phyloP scores from a whole-genome alignment of 2,113 vertebrate genomes.

The Erythrocercus mccallii region DNA sequence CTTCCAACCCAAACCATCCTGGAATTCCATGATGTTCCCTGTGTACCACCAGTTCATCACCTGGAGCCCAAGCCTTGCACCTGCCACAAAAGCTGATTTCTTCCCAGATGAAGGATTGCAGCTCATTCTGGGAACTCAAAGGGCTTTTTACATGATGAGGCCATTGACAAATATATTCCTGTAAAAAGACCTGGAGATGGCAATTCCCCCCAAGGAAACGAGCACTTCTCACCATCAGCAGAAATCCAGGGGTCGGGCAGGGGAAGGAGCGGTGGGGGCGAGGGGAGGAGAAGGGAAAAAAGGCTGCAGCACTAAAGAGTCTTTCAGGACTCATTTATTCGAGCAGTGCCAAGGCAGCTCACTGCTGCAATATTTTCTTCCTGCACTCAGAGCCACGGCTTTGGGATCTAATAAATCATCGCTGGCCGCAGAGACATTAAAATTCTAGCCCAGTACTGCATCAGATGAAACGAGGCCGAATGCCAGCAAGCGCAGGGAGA shows the following conservation, averaged over 20 bases:
- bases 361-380: slow-evolving; percentile 60
- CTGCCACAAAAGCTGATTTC: neutral
- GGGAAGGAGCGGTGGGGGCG: fast-evolving
- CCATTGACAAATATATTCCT: neutral
- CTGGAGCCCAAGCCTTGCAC: neutral
- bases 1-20: neutral
- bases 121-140: neutral
- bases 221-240: neutral
- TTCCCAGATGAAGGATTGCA: neutral
- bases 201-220: neutral
- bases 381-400: slow-evolving; percentile 45
- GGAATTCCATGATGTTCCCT: neutral
- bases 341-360: slow-evolving; percentile 52
- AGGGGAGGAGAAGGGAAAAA: neutral
- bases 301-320: neutral
- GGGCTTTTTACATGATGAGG: neutral
- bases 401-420: slow-evolving; percentile 68
- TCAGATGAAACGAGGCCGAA: slow-evolving; percentile 50
- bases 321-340: slow-evolving; percentile 59
- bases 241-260: neutral
- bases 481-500: slow-evolving; percentile 8
- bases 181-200: neutral
- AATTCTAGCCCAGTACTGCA: slow-evolving; percentile 55
- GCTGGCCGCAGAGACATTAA: slow-evolving; percentile 63
- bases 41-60: neutral